These are phyloP conservation scores for Limnodromus scolopaceus DNA, from an alignment of 2,797 vertebrate genomes.

Conservation along the genomic window DNA sequence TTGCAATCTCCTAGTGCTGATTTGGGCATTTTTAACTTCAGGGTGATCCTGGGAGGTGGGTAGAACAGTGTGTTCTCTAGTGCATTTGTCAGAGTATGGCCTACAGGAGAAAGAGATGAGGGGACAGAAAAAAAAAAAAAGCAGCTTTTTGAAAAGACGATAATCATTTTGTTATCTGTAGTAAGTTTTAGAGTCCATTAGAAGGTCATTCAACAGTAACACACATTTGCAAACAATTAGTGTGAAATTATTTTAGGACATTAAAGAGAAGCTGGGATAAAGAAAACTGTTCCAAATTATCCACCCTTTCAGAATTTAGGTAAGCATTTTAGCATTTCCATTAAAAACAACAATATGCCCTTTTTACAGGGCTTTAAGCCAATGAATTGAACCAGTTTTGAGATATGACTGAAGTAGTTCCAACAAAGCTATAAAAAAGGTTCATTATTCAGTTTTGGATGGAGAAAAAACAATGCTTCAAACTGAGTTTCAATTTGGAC, in stretches of 20 bases:
- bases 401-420: slow-evolving; percentile 37
- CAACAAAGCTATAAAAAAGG: slow-evolving; percentile 38
- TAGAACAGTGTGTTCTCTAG: slow-evolving; percentile 89
- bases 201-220: background rate
- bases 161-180: background rate
- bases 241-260: background rate
- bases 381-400: background rate
- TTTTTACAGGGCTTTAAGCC: background rate
- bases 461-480: slow-evolving; percentile 53
- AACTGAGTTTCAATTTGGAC: slow-evolving; percentile 40
- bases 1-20: slow-evolving; percentile 83
- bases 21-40: slow-evolving; percentile 97
- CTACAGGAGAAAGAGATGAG: slow-evolving; percentile 66
- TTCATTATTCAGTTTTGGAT: slow-evolving; percentile 16
- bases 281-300: background rate
- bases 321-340: slow-evolving; percentile 26
- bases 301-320: background rate
- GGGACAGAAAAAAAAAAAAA: background rate
- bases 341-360: background rate
- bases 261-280: background rate
- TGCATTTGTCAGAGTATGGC: slow-evolving; percentile 85
- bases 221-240: slow-evolving; percentile 1
- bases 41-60: slow-evolving; percentile 92
- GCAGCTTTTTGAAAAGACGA: background rate
- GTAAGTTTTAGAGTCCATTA: background rate